phyloP scores from a whole-genome alignment of 2,888 invertebrate genomes.

The Hydroisotoma schaefferi region DNA sequence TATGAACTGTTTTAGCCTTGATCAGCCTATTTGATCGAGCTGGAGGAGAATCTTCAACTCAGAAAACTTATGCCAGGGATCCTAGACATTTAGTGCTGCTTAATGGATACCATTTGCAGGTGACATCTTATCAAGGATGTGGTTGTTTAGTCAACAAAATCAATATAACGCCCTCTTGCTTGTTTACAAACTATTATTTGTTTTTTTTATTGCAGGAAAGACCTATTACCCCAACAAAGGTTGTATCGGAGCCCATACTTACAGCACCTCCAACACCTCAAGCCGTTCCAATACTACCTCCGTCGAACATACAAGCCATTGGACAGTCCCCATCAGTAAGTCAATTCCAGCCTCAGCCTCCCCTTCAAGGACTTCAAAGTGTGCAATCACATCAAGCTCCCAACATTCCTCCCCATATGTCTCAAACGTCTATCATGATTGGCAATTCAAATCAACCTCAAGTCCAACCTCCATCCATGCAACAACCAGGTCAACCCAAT shows the following conservation, averaged over 20 bases:
- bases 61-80: constrained; percentile 89
- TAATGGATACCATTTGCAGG: constrained; percentile 62
- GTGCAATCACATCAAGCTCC: constrained; percentile 1
- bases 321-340: neutral
- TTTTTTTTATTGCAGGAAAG: constrained; percentile 36
- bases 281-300: constrained; percentile 1
- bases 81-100: constrained; percentile 74
- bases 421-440: constrained; percentile 8
- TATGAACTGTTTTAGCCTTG: constrained; percentile 55
- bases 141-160: too few relatives aligned
- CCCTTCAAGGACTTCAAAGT: neutral
- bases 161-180: too few relatives aligned
- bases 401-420: constrained; percentile 5
- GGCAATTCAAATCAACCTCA: constrained; percentile 16
- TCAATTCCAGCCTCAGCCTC: neutral
- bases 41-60: constrained; percentile 77
- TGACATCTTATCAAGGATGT: too few relatives aligned
- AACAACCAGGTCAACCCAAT: constrained; percentile 51
- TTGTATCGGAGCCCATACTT: constrained; percentile 19
- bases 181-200: neutral
- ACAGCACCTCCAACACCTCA: constrained; percentile 16
- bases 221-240: constrained; percentile 40
- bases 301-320: neutral
- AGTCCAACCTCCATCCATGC: constrained; percentile 50
- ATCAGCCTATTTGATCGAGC: constrained; percentile 86